Evolutionary conservation across 2,888 invertebrate species (phyloP), one percentile per base, ranked within the genome.

Genomic region (Tetramorium bicarinatum): DNA sequence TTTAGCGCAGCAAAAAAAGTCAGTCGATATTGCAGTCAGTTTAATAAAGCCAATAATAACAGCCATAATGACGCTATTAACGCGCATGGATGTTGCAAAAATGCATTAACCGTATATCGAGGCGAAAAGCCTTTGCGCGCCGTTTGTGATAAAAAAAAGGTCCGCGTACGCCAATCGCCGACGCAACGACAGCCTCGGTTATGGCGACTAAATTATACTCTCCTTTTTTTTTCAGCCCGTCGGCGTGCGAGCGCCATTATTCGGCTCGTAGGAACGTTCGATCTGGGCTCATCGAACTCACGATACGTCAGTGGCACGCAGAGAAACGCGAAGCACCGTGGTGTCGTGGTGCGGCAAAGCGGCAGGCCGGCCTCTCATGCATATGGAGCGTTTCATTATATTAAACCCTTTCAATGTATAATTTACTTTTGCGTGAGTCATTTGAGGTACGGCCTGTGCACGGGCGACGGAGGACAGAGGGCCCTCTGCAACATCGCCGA

Each of bases 361-460:
- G 93, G 88, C 92, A 90, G 92, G 90, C 91, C 91, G 93, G 92
- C 91, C 92, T 93, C 96, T 96, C 96, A 96, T 96, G 96, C 96
- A 96, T 96, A 96, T 96, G 96, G 96, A 96, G 96, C 95, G 95
- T 96, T 96, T 96, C 96, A 96, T 96, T 96, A 96, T 96, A 96
- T 96, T 96, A 96, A 96, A 96, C 96, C 96, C 96, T 96, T 96
- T 96, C 96, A 96, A 96, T 96, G 96, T 96, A 96, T 96, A 96
- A 96, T 96, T 96, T 96, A 96, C 96, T 96, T 96, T 96, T 96
- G 96, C 96, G 96, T 96, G 96, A 96, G 96, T 96, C 96, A 96
- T 96, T 96, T 96, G 95, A 95, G 93, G 92, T 93, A 92, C 91
- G 90, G 92, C 89, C 88, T 90, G 81, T 71, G 85, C 87, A 56